Conservation (phyloP, 2,113 vertebrate genomes). For the Chaetorhynchus papuensis region DNA sequence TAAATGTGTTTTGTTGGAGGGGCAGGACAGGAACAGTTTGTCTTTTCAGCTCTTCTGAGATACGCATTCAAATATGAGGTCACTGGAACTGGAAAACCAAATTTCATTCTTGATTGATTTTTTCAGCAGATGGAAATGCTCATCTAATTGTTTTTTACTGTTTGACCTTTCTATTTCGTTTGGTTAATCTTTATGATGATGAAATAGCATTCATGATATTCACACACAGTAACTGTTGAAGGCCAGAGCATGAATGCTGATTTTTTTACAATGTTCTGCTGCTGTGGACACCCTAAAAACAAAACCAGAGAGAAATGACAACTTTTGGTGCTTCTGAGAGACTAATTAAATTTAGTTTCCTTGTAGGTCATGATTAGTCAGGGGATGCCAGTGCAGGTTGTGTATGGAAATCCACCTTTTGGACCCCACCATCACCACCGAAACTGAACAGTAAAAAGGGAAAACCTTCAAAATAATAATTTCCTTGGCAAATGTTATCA, state of each 20-base stretch:
- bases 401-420: background rate
- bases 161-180: conserved; percentile 60
- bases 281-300: background rate
- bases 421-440: background rate
- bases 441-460: background rate
- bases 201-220: conserved; percentile 50
- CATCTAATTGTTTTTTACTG: conserved; percentile 62
- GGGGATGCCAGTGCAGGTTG: background rate
- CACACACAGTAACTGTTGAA: background rate
- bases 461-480: background rate
- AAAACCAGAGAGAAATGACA: background rate
- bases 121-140: conserved; percentile 49
- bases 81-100: conserved; percentile 46
- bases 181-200: conserved; percentile 54
- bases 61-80: conserved; percentile 21
- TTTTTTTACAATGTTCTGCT: background rate
- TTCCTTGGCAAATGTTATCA: background rate
- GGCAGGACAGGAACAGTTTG: background rate
- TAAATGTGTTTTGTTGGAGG: background rate
- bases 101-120: conserved; percentile 65
- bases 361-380: background rate
- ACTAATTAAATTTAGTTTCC: background rate
- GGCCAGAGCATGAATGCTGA: background rate
- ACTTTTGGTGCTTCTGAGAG: background rate
- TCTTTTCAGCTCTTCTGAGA: conserved; percentile 16